Evolutionary conservation across 2,113 vertebrate genomes (phyloP).

Genomic region (Rhynchomys soricoides): DNA sequence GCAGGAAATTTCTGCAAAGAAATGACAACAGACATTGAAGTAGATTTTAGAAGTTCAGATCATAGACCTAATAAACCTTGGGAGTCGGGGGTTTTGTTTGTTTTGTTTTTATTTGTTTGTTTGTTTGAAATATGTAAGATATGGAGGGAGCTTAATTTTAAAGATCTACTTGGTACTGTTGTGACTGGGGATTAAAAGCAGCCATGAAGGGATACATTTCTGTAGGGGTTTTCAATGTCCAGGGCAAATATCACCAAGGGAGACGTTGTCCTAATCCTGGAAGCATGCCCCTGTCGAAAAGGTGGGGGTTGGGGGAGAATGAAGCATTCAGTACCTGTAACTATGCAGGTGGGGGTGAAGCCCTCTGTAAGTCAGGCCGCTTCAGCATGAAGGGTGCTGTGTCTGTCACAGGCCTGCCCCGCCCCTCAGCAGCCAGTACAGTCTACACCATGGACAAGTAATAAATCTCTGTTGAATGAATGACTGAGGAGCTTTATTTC

Average conservation of each 20-base stretch:
- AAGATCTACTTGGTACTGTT: neutral
- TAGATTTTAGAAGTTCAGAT: slow-evolving; percentile 25
- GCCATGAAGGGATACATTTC: neutral
- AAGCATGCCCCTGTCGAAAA: neutral
- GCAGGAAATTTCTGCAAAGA: neutral
- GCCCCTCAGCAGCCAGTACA: neutral
- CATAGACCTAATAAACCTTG: neutral
- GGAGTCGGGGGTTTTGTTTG: neutral
- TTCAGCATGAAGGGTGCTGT: neutral
- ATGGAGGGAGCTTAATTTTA: neutral
- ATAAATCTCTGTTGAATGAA: slow-evolving; percentile 61
- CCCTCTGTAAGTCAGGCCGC: neutral
- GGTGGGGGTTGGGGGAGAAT: neutral
- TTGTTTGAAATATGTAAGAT: neutral
- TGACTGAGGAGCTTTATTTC: slow-evolving; percentile 70
- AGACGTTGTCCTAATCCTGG: neutral
- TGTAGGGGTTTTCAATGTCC: neutral
- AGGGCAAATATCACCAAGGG: neutral
- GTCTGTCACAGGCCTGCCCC: neutral
- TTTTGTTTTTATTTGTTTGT: neutral
- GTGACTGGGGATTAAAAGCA: neutral
- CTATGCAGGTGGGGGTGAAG: neutral
- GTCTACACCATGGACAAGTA: neutral
- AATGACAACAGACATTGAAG: neutral
- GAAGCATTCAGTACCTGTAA: neutral